These are phyloP conservation scores for Pogonomyrmex barbatus DNA, from an alignment of 1,140 invertebrate species.

Conservation along the genomic window DNA sequence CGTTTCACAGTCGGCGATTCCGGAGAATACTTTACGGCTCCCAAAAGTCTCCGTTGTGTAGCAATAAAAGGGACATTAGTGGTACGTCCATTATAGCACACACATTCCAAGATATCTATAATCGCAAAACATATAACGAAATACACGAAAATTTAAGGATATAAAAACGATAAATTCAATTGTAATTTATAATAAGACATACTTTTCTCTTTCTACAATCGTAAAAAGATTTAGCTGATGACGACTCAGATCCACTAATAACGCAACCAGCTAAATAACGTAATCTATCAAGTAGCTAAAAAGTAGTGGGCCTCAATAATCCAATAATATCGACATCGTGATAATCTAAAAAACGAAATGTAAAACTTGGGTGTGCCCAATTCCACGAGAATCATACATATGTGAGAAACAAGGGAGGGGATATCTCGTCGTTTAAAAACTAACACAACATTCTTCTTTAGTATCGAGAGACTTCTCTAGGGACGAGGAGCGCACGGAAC, in stretches of 20 bases:
- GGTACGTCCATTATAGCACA: neutral
- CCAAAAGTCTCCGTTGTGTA: neutral
- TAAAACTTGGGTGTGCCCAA: neutral
- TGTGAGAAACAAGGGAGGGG: neutral
- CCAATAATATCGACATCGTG: neutral
- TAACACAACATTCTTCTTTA: neutral
- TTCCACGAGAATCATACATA: neutral
- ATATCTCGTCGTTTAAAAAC: neutral
- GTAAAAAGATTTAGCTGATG: neutral
- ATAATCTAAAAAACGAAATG: neutral
- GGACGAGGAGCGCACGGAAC: neutral
- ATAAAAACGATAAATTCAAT: neutral
- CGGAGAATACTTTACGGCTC: slow-evolving; percentile 2
- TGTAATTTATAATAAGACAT: neutral
- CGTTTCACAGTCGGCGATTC: neutral
- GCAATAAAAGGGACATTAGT: slow-evolving; percentile 37
- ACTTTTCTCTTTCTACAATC: neutral
- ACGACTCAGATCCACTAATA: neutral
- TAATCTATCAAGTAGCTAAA: neutral
- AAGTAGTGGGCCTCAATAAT: neutral
- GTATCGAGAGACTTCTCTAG: no score
- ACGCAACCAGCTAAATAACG: neutral
- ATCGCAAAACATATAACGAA: neutral
- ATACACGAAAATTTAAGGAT: neutral
- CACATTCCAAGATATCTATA: neutral